A percentile compares a stretch with the other conserved stretches of the same genome.
phyloP scores from a whole-genome alignment of 2,888 invertebrate genomes.

The Macropis europaea region DNA sequence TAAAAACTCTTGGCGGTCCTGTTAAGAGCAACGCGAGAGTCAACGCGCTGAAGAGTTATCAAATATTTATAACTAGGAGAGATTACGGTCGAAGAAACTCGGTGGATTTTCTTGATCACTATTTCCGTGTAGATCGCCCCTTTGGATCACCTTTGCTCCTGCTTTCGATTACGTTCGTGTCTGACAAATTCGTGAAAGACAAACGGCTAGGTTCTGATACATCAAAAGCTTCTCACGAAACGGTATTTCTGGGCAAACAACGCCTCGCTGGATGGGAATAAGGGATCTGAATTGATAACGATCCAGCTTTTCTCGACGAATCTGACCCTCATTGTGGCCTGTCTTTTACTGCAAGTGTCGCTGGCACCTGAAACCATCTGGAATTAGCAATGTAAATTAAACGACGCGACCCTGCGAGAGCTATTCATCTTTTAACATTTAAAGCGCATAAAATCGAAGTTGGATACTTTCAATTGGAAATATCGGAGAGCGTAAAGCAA shows the following conservation, averaged over 20 bases:
- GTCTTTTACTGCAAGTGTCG: slow-evolving; percentile 9
- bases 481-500: no score
- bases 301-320: slow-evolving; percentile 6
- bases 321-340: slow-evolving; percentile 10
- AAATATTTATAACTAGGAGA: neutral
- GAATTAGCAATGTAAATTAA: slow-evolving; percentile 44
- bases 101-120: no score
- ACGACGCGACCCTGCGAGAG: neutral
- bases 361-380: slow-evolving; percentile 5
- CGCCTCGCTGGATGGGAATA: slow-evolving; percentile 9
- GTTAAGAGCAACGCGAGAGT: neutral
- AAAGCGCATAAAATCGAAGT: neutral
- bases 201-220: neutral
- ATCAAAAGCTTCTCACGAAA: slow-evolving; percentile 9
- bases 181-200: neutral
- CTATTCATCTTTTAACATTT: slow-evolving; percentile 20
- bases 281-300: slow-evolving; percentile 27
- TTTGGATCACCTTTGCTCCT: neutral
- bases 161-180: neutral
- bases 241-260: slow-evolving; percentile 34
- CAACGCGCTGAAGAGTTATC: neutral
- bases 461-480: neutral
- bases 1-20: slow-evolving; percentile 6
- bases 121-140: no score
- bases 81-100: neutral